Evolutionary conservation across 2,797 vertebrate genomes (phyloP).

Genomic region (Takifugu rubripes): DNA sequence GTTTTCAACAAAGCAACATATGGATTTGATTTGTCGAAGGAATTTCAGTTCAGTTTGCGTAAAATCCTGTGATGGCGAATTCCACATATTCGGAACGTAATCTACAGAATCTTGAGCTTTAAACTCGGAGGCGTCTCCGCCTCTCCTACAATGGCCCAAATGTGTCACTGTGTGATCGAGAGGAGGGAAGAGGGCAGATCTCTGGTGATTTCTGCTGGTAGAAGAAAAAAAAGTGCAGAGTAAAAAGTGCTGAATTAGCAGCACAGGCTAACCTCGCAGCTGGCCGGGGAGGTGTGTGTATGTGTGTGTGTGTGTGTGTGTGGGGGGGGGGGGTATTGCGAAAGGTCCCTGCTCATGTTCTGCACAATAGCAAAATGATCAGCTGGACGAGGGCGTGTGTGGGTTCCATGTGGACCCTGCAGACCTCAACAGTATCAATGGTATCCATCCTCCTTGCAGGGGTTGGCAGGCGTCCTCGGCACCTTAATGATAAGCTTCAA

Average conservation of each 20-base stretch:
- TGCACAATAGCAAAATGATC: slow-evolving; percentile 57
- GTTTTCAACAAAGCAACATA: too few relatives aligned
- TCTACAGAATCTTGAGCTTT: too few relatives aligned
- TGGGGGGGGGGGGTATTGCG: slow-evolving; percentile 41
- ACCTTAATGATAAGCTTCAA: slow-evolving; percentile 71
- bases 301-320: too few relatives aligned
- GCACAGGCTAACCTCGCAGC: slow-evolving; percentile 47
- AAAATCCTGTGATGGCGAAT: too few relatives aligned
- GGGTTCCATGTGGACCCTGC: slow-evolving; percentile 42
- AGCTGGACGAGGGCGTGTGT: slow-evolving; percentile 48
- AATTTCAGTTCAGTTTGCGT: too few relatives aligned
- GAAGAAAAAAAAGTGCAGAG: too few relatives aligned
- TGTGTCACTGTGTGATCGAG: background rate
- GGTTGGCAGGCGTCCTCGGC: slow-evolving; percentile 41
- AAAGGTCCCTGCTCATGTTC: slow-evolving; percentile 41
- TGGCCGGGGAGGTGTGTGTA: slow-evolving; percentile 18
- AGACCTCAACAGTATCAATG: slow-evolving; percentile 47
- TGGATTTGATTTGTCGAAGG: too few relatives aligned
- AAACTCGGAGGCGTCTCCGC: too few relatives aligned
- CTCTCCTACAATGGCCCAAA: background rate
- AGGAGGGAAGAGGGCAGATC: too few relatives aligned
- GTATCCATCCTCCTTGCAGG: slow-evolving; percentile 46
- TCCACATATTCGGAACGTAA: too few relatives aligned
- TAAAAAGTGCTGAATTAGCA: slow-evolving; percentile 47
- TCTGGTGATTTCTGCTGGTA: too few relatives aligned